Evolutionary conservation across 2,888 invertebrate species (phyloP).

Genomic region (Andrena bucephala): DNA sequence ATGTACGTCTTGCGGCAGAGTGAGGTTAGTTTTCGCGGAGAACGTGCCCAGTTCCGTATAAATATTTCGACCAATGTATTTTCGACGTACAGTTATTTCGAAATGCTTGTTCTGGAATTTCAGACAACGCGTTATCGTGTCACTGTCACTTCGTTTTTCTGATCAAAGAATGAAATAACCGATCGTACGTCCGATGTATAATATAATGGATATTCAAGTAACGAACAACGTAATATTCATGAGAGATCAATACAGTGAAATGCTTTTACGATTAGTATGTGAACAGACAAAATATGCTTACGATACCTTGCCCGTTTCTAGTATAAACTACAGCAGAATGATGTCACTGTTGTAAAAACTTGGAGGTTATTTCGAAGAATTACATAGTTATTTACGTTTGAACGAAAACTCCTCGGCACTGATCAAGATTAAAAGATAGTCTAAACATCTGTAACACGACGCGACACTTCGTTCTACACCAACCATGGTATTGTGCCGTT

Average conservation of each 20-base stretch:
- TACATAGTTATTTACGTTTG: neutral
- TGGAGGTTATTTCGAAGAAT: neutral
- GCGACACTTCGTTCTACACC: neutral
- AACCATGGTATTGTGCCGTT: neutral
- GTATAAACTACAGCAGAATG: too few species aligned
- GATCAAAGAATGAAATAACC: neutral
- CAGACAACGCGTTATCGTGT: neutral
- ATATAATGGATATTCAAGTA: neutral
- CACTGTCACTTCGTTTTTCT: neutral
- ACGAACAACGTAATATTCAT: neutral
- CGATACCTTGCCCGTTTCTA: too few species aligned
- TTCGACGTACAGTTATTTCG: neutral
- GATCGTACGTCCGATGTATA: neutral
- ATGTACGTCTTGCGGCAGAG: neutral
- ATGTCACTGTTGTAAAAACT: neutral
- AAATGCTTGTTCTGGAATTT: neutral
- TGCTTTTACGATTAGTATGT: too few species aligned
- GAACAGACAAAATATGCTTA: too few species aligned
- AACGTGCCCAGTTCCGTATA: neutral
- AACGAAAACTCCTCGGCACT: neutral
- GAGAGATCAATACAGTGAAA: too few species aligned
- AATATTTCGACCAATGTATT: neutral
- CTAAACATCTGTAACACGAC: neutral
- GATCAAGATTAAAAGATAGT: neutral
- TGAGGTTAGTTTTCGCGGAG: neutral